These are phyloP conservation scores for Gallinago stenura DNA, from an alignment of 2,797 vertebrate genomes.

Conservation along the genomic window DNA sequence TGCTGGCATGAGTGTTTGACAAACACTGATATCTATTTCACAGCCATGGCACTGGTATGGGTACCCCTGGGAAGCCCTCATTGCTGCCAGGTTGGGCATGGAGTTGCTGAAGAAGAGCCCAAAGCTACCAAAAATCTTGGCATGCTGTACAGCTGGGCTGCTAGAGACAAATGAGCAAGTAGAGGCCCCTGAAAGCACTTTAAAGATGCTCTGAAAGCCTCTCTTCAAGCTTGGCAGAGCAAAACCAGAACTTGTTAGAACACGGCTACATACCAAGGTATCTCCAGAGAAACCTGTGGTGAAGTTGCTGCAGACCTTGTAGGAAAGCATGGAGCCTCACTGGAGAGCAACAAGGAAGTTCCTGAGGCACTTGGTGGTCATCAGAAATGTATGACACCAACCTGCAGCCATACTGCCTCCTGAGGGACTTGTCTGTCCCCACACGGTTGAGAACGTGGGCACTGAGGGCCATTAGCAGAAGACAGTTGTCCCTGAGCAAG, in stretches of 20 bases:
- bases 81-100: neutral
- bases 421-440: neutral
- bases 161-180: neutral
- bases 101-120: neutral
- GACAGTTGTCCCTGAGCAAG: neutral
- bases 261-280: neutral
- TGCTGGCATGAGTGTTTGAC: neutral
- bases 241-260: neutral
- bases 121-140: neutral
- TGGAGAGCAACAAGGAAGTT: neutral
- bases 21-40: neutral
- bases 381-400: neutral
- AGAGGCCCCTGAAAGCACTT: neutral
- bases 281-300: neutral
- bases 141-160: neutral
- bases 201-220: neutral
- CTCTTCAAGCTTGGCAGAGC: neutral
- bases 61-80: neutral
- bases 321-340: neutral
- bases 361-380: rapidly evolving
- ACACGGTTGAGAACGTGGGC: rapidly evolving
- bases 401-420: neutral
- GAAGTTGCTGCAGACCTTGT: neutral
- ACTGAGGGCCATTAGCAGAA: neutral
- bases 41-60: neutral